phyloP scores from a whole-genome alignment of 2,888 invertebrate species.

The Epistrophe eligans region DNA sequence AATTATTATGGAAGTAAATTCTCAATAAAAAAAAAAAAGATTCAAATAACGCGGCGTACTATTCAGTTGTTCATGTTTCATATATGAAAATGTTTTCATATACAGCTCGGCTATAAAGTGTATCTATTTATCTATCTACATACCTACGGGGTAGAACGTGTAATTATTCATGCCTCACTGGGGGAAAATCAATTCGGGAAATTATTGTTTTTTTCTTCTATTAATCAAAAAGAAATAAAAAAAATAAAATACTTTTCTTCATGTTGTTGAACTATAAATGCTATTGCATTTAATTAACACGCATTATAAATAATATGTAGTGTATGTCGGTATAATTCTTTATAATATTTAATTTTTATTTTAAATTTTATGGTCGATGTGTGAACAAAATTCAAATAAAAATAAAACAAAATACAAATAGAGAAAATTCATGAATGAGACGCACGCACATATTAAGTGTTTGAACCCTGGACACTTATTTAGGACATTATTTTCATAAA shows the following conservation, averaged over 20 bases:
- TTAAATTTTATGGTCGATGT: not conserved
- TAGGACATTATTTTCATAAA: no score
- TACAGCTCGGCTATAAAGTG: constrained; percentile 6
- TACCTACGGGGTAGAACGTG: not conserved
- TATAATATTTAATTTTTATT: not conserved
- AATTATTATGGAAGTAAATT: constrained; percentile 56
- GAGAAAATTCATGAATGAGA: not conserved
- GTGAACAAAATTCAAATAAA: not conserved
- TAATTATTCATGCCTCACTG: constrained; percentile 37
- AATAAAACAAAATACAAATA: not conserved
- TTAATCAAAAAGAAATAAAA: constrained; percentile 20
- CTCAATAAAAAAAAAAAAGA: constrained; percentile 49
- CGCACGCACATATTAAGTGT: no score
- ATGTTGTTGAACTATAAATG: constrained; percentile 4
- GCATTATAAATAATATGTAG: not conserved
- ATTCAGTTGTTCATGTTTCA: not conserved
- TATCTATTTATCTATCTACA: not conserved
- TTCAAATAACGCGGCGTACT: constrained; percentile 27
- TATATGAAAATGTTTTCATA: constrained; percentile 2
- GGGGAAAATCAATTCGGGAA: constrained; percentile 35
- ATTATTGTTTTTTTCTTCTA: constrained; percentile 21
- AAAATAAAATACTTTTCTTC: not conserved
- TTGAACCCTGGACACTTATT: no score
- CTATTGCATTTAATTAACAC: constrained; percentile 5
- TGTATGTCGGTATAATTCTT: not conserved